Base-by-base conservation (phyloP, 2,888 invertebrate genomes). In the Cephus sareptanus region DNA sequence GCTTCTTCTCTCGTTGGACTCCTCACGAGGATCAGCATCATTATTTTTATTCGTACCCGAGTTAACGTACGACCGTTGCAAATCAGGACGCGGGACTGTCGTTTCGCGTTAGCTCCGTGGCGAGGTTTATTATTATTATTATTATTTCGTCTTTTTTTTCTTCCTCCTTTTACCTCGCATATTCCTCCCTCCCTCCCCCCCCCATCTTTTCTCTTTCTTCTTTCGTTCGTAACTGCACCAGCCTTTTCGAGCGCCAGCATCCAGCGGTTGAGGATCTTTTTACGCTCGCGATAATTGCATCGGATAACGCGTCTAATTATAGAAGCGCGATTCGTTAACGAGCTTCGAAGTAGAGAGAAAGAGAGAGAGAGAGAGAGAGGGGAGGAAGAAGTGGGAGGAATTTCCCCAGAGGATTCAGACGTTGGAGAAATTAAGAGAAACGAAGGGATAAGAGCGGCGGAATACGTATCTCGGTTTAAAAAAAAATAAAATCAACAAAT, bases 281-380 rank as follows among this genome's bases (percentile, higher is more conserved):
- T 56, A 56, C 9, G 56, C 23, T 23, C 56, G 23, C 15, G 56
- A 56, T 56, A 56, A 56, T 56, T 56, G 56, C 56, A 23, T 75
- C 75, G 35, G 75, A 75, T 69, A 77, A 68, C 75, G 76, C 76
- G 78, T 85, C 79, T 84, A 84, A 84, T 84, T 83, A 84, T 80
- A 76, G 78, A 84, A 83, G 79, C 78, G 85, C 79, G 80, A 78
- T 80, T 82, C 79, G 78, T 79, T 85, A 83, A 84, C 82, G 84
- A 80, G 82, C 77, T 85, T 79, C 80, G 79, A 82, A 69, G 35
- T 79, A 77, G 79, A 78, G 79, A 74, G 73, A 23, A 2, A 56
- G 56, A 23, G 1, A 23, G 15, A 23, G 23, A 23, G 40, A 40
- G 40, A 23, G 40, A 15, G 40, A 23, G 40, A 1, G 40, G 4